Evolutionary conservation across 2,113 vertebrate species (phyloP).

Genomic region (Paralichthys olivaceus): DNA sequence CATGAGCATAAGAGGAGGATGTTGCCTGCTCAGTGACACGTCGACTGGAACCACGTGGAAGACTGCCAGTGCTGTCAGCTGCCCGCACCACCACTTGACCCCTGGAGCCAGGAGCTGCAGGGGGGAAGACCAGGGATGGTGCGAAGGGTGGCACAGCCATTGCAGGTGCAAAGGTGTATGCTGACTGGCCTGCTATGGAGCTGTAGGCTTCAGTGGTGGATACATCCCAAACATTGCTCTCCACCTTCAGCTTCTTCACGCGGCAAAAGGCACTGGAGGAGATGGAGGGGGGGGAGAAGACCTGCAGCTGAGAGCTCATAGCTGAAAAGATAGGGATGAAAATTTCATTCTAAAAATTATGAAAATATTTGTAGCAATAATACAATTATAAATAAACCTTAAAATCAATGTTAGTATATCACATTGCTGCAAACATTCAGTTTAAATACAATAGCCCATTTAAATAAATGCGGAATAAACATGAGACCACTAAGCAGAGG

Average conservation of each 20-base stretch:
- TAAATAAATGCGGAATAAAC: no score
- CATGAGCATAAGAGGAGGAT: conserved; percentile 79
- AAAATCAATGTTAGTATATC: background rate
- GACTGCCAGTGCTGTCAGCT: conserved; percentile 93
- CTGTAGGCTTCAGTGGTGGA: conserved; percentile 87
- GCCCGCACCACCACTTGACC: conserved; percentile 95
- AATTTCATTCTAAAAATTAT: background rate
- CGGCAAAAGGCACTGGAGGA: conserved; percentile 99
- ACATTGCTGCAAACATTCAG: background rate
- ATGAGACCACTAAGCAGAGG: background rate
- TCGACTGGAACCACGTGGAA: conserved; percentile 86
- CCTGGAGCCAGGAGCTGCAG: conserved; percentile 86
- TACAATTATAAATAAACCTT: no score
- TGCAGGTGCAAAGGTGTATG: conserved; percentile 86
- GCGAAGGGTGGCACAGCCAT: conserved; percentile 87
- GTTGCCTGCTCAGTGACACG: conserved; percentile 85
- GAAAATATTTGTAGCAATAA: background rate
- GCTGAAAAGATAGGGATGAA: conserved; percentile 74
- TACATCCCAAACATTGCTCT: conserved; percentile 94
- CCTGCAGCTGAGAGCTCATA: conserved; percentile 99
- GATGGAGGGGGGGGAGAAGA: conserved; percentile 96
- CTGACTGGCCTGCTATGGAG: conserved; percentile 89
- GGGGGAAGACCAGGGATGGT: conserved; percentile 89
- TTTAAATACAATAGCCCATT: background rate
- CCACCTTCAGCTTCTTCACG: conserved; percentile 98